Evolutionary conservation across 2,888 invertebrate genomes (phyloP), one percentile per base, ranked within the genome.

Genomic region (Aphidius colemani): DNA sequence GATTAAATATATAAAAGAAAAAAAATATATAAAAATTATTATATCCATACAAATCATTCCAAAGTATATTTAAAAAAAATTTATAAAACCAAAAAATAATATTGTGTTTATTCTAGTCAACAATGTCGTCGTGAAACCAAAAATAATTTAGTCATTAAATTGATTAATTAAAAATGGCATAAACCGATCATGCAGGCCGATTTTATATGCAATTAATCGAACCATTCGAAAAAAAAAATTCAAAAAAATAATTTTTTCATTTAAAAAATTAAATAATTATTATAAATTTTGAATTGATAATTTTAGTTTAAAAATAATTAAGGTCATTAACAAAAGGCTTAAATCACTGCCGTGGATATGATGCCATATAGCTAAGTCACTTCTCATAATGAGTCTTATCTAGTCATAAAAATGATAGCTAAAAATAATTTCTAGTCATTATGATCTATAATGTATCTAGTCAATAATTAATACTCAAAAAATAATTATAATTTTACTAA

Each of bases 131-230:
- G n/a, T 51, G 6, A 55, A 59, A 30, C 53, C 57, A 60, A 51
- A 48, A 55, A n/a, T 53, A 43, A 45, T 30, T 11, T 11, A 48
- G 53, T 13, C 11, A 48, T 60, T 56, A 49, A 59, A 53, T 53
- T 53, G n/a, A 57, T 11, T 59, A 59, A 40, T 49, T 30, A 48
- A 39, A 51, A 5, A 30, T 30, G 30, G 30, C 30, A 5, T 30
- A 30, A 30, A 30, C 30, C 30, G 30, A 30, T 30, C 30, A 76
- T 71, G 81, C 81, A 81, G 81, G 81, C 81, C 81, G 78, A 68
- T 68, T 69, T 64, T 64, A 67, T 74, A 76, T 81, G 81, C 81
- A 81, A 81, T 81, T 76, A 66, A 18, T 18, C 13, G 1, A 18
- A 18, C 13, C 13, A 1, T 18, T 18, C 13, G 13, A 18, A 18